Evolutionary conservation across 2,797 vertebrate species (phyloP).

Genomic region (Aldrovandia affinis): DNA sequence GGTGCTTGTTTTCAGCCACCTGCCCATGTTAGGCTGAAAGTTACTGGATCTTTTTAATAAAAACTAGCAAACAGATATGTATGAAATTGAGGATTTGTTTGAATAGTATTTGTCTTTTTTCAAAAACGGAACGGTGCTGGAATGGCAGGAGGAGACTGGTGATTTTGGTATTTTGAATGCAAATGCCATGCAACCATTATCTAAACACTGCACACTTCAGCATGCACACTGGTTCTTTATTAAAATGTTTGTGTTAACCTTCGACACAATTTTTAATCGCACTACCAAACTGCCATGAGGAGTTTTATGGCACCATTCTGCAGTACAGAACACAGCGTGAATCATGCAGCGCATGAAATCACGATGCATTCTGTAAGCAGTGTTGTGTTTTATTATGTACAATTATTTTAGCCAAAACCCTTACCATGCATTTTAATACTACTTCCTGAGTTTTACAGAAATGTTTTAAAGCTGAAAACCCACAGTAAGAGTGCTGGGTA

Average conservation of each 20-base stretch:
- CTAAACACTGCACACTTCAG: no score
- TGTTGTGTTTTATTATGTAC: not conserved
- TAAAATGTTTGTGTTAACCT: not conserved
- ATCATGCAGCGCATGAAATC: not conserved
- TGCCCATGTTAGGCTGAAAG: no score
- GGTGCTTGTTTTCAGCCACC: no score
- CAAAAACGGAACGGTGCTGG: no score
- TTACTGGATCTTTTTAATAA: no score
- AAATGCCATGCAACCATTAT: no score
- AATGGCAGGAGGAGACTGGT: no score
- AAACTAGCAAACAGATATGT: no score
- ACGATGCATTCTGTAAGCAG: not conserved
- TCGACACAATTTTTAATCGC: not conserved
- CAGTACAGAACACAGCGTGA: not conserved
- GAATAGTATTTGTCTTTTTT: no score
- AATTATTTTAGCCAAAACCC: not conserved
- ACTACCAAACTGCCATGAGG: not conserved
- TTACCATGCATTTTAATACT: not conserved
- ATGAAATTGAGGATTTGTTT: no score
- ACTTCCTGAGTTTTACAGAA: no score
- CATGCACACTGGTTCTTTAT: not conserved
- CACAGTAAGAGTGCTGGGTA: not conserved
- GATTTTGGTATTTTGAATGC: no score
- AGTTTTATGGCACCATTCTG: not conserved
- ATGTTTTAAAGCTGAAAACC: not conserved